These are phyloP conservation scores for Odontocolon sp. DNA, from an alignment of 2,888 invertebrate species.

Conservation along the genomic window DNA sequence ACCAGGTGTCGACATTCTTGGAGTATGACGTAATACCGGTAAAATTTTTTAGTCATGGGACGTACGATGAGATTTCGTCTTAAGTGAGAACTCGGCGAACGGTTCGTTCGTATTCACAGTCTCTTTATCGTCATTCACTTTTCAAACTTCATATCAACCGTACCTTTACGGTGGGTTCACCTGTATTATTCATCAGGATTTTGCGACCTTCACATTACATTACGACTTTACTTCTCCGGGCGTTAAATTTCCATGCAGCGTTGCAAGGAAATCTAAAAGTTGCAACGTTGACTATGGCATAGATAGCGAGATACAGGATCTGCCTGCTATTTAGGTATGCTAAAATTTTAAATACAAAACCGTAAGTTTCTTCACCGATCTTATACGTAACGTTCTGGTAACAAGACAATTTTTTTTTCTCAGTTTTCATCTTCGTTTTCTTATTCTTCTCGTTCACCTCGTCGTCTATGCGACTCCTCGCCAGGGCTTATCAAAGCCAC, in stretches of 20 bases:
- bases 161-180: constrained; percentile 16
- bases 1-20: too few relatives aligned
- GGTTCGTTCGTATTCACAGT: constrained; percentile 44
- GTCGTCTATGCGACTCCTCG: not conserved
- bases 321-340: constrained; percentile 49
- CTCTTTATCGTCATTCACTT: constrained; percentile 50
- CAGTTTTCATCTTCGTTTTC: not conserved
- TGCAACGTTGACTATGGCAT: not conserved
- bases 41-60: too few relatives aligned
- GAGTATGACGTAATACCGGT: too few relatives aligned
- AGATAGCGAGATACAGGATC: constrained; percentile 1
- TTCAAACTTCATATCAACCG: constrained; percentile 37
- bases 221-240: constrained; percentile 21
- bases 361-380: not conserved
- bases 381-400: not conserved
- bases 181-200: constrained; percentile 50
- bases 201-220: constrained; percentile 11
- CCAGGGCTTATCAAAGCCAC: constrained; percentile 1
- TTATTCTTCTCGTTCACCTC: not conserved
- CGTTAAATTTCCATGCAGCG: constrained; percentile 47
- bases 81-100: too few relatives aligned
- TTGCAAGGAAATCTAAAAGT: constrained; percentile 35
- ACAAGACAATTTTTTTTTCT: constrained; percentile 6
- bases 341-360: constrained; percentile 27
- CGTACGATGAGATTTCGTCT: too few relatives aligned